Conservation (phyloP, 2,888 invertebrate species). For the Drosophila incognita region DNA sequence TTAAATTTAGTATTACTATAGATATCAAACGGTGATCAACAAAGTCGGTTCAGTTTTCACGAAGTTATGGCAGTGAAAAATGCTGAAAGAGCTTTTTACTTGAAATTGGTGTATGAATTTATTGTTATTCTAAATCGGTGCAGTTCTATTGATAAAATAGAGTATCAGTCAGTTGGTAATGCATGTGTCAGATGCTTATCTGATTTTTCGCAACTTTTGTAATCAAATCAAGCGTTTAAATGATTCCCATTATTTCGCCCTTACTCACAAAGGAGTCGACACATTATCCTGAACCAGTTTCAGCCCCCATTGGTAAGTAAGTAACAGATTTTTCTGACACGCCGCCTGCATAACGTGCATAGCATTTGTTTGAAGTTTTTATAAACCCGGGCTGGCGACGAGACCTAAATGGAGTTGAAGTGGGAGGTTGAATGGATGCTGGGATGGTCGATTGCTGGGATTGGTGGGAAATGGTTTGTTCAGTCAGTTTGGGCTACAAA, state of each 20-base stretch:
- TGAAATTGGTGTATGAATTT: not conserved
- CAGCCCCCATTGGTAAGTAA: slow-evolving; percentile 45
- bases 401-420: slow-evolving; percentile 26
- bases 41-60: not conserved
- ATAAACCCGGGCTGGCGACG: slow-evolving; percentile 44
- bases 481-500: slow-evolving; percentile 59
- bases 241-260: slow-evolving; percentile 8
- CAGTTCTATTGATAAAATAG: not conserved
- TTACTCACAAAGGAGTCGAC: slow-evolving; percentile 26
- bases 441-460: not conserved
- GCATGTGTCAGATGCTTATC: not conserved
- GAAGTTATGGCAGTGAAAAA: not conserved
- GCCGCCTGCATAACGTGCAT: slow-evolving; percentile 60
- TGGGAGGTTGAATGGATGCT: slow-evolving; percentile 12
- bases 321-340: slow-evolving; percentile 84
- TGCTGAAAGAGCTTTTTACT: not conserved
- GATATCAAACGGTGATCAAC: not conserved
- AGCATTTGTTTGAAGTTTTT: slow-evolving; percentile 73
- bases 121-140: not conserved
- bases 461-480: slow-evolving; percentile 26
- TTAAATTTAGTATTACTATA: not conserved
- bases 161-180: not conserved
- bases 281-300: slow-evolving; percentile 38
- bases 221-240: slow-evolving; percentile 41
- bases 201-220: not conserved